Base-by-base conservation (phyloP, 1,140 invertebrate species). In the Bilobella aurantiaca region DNA sequence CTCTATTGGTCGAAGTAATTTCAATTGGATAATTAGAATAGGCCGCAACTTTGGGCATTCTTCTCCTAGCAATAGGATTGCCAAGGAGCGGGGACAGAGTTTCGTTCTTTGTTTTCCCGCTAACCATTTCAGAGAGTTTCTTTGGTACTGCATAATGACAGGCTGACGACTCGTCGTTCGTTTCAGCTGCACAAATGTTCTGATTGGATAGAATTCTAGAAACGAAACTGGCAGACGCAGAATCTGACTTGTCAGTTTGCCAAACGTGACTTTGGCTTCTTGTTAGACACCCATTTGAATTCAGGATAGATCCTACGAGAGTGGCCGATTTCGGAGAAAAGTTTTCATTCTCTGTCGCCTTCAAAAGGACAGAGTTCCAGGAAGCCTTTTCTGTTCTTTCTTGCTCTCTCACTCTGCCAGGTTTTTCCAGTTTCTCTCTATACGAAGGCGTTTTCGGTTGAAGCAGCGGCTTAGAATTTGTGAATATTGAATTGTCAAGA, bases 181-280 rank as follows among this genome's bases (percentile, higher is more conserved):
- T n/a, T 32, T 57, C 18, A 34, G 28, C 25, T 16, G 3, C 25
- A 2, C 47, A 49, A 23, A 66, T 28, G 37, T 69, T 69, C 18
- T 72, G 63, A 42, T 69, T 66, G 1, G 69, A 70, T 31, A 68
- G 68, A 23, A 68, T 68, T 46, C 63, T 30, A 1, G 29, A 28
- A 31, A 29, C n/a, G 30, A 29, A 30, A 62, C 32, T 8, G 23
- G 37, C 23, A 58, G n/a, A n/a, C n/a, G n/a, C n/a, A n/a, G 28
- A 16, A 65, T 34, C 21, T 49, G n/a, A 28, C 53, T 64, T 12
- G 63, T 46, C 1, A 53, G 63, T 42, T 37, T 65, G 60, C 71
- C 71, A 72, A 21, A 72, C 68, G 21, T 72, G 71, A 62, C 71
- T 72, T 53, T 69, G 71, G 63, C 68, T 73, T 29, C 71, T 49